phyloP scores from a whole-genome alignment of 2,113 vertebrate species.

The Scatophagus argus region DNA sequence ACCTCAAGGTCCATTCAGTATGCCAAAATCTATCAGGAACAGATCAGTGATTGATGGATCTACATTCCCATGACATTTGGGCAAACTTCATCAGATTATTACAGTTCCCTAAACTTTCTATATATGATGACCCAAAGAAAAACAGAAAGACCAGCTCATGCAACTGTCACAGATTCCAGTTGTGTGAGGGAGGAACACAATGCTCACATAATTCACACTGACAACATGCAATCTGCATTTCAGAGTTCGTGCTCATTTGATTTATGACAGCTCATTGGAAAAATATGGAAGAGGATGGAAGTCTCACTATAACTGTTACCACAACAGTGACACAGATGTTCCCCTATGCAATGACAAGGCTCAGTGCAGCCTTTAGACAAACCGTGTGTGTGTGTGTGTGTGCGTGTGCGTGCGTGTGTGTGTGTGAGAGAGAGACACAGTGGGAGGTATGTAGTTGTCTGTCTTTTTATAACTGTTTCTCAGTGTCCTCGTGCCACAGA shows the following conservation, averaged over 20 bases:
- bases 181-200: slow-evolving; percentile 27
- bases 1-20: too few species aligned
- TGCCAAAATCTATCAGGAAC: too few species aligned
- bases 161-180: slow-evolving; percentile 30
- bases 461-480: slow-evolving; percentile 56
- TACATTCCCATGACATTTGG: too few species aligned
- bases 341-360: slow-evolving; percentile 48
- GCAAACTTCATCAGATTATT: not conserved
- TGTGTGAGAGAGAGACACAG: slow-evolving; percentile 27
- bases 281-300: slow-evolving; percentile 59
- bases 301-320: slow-evolving; percentile 62
- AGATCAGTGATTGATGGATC: too few species aligned
- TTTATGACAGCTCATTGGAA: slow-evolving; percentile 60
- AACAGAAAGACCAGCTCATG: slow-evolving; percentile 15
- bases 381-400: slow-evolving; percentile 10
- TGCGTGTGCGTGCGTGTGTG: slow-evolving; percentile 29
- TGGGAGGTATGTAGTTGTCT: slow-evolving; percentile 46
- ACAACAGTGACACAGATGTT: slow-evolving; percentile 75
- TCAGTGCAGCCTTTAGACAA: slow-evolving; percentile 37
- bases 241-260: slow-evolving; percentile 51
- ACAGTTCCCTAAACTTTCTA: not conserved
- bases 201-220: slow-evolving; percentile 34
- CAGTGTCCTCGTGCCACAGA: slow-evolving; percentile 47
- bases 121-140: not conserved
- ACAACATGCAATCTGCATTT: slow-evolving; percentile 57